These are phyloP conservation scores for Amphiprion percula DNA, from an alignment of 2,113 vertebrate species.

Conservation along the genomic window DNA sequence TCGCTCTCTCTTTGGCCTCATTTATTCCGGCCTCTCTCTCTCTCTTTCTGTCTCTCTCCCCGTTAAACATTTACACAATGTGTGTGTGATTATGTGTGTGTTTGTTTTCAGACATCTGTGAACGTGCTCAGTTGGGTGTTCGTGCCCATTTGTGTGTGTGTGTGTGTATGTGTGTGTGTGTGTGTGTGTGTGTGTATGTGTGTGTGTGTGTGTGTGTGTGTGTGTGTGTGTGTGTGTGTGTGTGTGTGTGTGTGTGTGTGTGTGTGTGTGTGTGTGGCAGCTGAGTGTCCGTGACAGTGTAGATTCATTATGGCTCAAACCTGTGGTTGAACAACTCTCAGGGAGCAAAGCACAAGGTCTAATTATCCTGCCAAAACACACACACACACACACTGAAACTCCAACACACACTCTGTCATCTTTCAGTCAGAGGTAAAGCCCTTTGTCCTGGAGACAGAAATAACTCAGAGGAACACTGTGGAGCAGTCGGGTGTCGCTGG, in stretches of 20 bases:
- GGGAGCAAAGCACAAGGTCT: constrained; percentile 76
- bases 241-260: constrained; percentile 24
- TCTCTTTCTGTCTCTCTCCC: constrained; percentile 12
- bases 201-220: constrained; percentile 57
- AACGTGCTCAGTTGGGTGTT: too few relatives aligned
- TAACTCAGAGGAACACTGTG: constrained; percentile 61
- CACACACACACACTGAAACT: constrained; percentile 37
- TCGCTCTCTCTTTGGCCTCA: constrained; percentile 29
- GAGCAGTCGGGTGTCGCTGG: constrained; percentile 54
- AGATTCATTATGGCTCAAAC: constrained; percentile 72
- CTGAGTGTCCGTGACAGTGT: constrained; percentile 77
- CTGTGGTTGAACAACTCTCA: constrained; percentile 76
- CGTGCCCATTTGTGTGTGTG: constrained; percentile 51
- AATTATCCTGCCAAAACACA: constrained; percentile 77
- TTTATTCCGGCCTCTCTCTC: constrained; percentile 20
- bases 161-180: constrained; percentile 59
- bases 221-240: constrained; percentile 12
- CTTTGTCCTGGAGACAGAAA: constrained; percentile 75
- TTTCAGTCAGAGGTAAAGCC: constrained; percentile 62
- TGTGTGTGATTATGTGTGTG: constrained; percentile 50
- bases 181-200: constrained; percentile 63
- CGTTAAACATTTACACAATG: constrained; percentile 68
- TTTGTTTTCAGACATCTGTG: too few relatives aligned
- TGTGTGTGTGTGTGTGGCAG: constrained; percentile 39
- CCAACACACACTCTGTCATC: constrained; percentile 53